These are phyloP conservation scores for Lerema accius DNA, from an alignment of 1,140 invertebrate genomes.

Conservation along the genomic window DNA sequence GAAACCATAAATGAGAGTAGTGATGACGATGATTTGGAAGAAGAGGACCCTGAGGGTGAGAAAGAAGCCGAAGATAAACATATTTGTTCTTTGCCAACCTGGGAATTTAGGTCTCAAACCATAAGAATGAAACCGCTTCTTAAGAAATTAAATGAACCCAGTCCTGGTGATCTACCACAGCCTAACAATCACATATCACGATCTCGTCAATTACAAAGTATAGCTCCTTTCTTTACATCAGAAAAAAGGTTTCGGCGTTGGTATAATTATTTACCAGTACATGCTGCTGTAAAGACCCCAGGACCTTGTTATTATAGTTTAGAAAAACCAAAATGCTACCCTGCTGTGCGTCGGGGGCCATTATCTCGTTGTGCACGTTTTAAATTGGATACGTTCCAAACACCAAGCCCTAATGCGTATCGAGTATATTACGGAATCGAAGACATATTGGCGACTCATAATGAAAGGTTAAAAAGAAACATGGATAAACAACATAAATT, in stretches of 20 bases:
- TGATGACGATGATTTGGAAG: constrained; percentile 32
- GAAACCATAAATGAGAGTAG: constrained; percentile 35
- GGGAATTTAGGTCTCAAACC: constrained; percentile 67
- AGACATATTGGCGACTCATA: constrained; percentile 58
- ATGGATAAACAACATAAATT: constrained; percentile 57
- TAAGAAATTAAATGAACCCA: constrained; percentile 52
- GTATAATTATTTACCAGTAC: constrained; percentile 60
- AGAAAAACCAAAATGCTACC: constrained; percentile 49
- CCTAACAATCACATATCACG: constrained; percentile 31
- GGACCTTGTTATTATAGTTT: constrained; percentile 56
- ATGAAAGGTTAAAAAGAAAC: constrained; percentile 60
- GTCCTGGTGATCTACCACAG: constrained; percentile 49
- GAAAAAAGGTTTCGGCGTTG: constrained; percentile 63
- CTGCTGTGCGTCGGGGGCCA: constrained; percentile 57
- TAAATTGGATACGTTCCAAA: constrained; percentile 22
- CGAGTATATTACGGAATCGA: constrained; percentile 54
- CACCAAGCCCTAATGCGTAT: constrained; percentile 63
- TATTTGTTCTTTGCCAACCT: constrained; percentile 42
- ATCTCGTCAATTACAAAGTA: constrained; percentile 42
- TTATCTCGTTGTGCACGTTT: constrained; percentile 52
- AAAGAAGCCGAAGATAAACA: constrained; percentile 18
- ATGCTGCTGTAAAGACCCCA: constrained; percentile 49
- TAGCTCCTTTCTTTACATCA: constrained; percentile 61
- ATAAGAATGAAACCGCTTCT: constrained; percentile 55
- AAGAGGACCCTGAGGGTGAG: constrained; percentile 19